Percentiles rank a stretch among this genome's conserved stretches.
Conservation (phyloP, 2,888 invertebrate species). For the Notodonta ziczac region DNA sequence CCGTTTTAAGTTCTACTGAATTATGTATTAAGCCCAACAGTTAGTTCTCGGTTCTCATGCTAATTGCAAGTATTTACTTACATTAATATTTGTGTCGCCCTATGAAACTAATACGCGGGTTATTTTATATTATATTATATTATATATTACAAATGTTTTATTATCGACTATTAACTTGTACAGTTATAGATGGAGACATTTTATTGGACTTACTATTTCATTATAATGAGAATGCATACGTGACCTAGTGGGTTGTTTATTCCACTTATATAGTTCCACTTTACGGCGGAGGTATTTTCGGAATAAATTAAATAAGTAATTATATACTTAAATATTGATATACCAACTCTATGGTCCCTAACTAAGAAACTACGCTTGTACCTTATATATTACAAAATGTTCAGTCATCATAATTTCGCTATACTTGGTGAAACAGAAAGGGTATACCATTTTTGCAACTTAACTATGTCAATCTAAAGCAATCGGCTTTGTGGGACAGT, state of each 20-base stretch:
- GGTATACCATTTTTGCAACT: too few relatives aligned
- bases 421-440: too few relatives aligned
- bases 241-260: conserved; percentile 34
- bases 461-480: too few relatives aligned
- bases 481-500: too few relatives aligned
- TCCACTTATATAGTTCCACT: neutral
- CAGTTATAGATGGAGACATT: conserved; percentile 25
- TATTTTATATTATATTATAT: conserved; percentile 41
- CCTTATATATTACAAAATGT: too few relatives aligned
- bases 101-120: conserved; percentile 40
- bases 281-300: neutral
- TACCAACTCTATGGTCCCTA: too few relatives aligned
- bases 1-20: conserved; percentile 44
- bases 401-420: too few relatives aligned
- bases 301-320: too few relatives aligned
- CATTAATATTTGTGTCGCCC: conserved; percentile 31
- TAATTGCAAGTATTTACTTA: conserved; percentile 48
- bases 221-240: conserved; percentile 17
- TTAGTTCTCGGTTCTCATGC: conserved; percentile 59
- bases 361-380: too few relatives aligned
- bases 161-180: conserved; percentile 25
- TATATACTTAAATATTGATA: too few relatives aligned
- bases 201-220: conserved; percentile 22
- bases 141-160: conserved; percentile 31
- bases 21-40: conserved; percentile 66